A percentile compares a stretch with the other conserved stretches of the same genome.
Conservation (phyloP, 37 sponge, comb jelly and placozoan species). For the Spongia lamella region DNA sequence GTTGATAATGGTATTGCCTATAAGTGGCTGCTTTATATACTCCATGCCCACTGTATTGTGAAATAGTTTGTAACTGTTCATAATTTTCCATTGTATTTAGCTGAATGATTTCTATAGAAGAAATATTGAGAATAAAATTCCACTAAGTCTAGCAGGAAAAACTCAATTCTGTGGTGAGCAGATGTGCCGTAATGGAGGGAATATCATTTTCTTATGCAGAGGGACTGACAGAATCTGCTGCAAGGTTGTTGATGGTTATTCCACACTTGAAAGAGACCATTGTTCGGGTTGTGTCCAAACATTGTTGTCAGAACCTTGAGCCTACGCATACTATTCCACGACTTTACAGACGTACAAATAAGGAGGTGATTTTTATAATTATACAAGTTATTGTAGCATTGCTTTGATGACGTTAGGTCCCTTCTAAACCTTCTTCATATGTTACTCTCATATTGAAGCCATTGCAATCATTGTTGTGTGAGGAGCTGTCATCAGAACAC, state of each 20-base stretch:
- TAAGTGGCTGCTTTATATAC: no score
- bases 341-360: constrained; percentile 87
- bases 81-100: no score
- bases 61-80: no score
- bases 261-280: constrained; percentile 36
- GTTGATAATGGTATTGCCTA: no score
- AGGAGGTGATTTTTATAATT: no score
- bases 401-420: constrained; percentile 26
- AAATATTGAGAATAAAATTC: no score
- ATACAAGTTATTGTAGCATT: background rate
- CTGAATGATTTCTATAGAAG: no score
- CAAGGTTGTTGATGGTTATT: constrained; percentile 15
- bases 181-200: no score
- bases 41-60: no score
- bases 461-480: background rate
- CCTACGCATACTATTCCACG: constrained; percentile 83
- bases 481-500: constrained; percentile 9
- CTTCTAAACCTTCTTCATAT: constrained; percentile 51
- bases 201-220: constrained; percentile 10
- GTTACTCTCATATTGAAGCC: constrained; percentile 34
- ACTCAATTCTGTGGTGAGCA: no score
- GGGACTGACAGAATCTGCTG: constrained; percentile 38
- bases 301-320: constrained; percentile 69
- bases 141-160: no score
- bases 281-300: constrained; percentile 25